Conservation (phyloP, 2,797 vertebrate genomes). For the Furcifer pardalis region DNA sequence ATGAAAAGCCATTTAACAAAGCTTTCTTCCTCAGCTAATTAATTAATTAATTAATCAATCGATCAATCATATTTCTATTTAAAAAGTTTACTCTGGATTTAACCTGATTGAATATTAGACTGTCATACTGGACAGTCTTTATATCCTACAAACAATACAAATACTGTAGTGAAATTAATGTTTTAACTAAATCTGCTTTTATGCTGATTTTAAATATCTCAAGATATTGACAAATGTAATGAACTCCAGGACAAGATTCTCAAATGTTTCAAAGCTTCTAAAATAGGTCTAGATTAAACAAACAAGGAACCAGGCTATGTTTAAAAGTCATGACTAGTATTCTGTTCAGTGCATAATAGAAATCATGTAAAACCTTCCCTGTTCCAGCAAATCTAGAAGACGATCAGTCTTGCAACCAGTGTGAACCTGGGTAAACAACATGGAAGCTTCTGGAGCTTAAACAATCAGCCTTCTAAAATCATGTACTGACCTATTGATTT, state of each 20-base stretch:
- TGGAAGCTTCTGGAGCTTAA: too few species aligned
- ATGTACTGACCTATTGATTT: neutral
- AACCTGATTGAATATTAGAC: too few species aligned
- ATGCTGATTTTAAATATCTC: neutral
- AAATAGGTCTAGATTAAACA: conserved; percentile 14
- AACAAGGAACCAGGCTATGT: conserved; percentile 5
- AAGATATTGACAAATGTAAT: neutral
- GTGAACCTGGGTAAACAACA: too few species aligned
- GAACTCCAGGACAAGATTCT: neutral
- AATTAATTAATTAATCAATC: too few species aligned
- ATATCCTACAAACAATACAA: neutral
- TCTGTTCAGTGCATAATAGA: too few species aligned
- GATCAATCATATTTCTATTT: too few species aligned
- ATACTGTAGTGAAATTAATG: neutral
- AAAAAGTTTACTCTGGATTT: neutral
- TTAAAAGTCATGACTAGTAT: neutral
- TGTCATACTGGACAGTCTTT: too few species aligned
- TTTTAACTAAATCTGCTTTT: neutral
- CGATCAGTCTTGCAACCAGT: too few species aligned
- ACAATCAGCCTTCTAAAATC: too few species aligned
- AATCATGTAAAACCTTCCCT: too few species aligned
- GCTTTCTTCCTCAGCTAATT: neutral
- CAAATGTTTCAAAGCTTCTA: neutral
- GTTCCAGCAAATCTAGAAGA: too few species aligned
- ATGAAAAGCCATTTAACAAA: neutral